phyloP scores from a whole-genome alignment of 1,140 invertebrate species.

The Drosophila pruinosa region DNA sequence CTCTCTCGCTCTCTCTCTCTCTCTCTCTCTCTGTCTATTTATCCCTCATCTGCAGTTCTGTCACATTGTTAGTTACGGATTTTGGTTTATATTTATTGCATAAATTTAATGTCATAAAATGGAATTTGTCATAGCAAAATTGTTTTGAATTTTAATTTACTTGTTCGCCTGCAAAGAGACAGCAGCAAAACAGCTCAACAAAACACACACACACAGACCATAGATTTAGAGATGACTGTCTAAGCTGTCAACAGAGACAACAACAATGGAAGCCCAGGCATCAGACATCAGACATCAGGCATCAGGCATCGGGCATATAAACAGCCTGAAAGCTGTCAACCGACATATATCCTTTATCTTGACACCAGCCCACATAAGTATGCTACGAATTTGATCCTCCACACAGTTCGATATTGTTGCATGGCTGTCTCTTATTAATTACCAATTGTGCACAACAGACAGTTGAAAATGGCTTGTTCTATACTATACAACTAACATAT shows the following conservation, averaged over 20 bases:
- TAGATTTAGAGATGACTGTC: constrained; percentile 16
- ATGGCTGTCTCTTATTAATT: constrained; percentile 60
- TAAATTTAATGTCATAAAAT: constrained; percentile 77
- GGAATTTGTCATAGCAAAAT: constrained; percentile 70
- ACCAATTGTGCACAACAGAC: no score
- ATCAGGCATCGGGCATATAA: constrained; percentile 45
- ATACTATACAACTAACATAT: no score
- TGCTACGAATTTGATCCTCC: constrained; percentile 34
- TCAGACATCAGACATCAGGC: constrained; percentile 44
- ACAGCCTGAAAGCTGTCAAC: constrained; percentile 40
- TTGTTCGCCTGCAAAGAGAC: constrained; percentile 40
- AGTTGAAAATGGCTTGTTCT: no score
- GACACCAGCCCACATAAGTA: constrained; percentile 44
- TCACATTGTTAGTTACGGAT: constrained; percentile 74
- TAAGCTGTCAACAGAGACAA: constrained; percentile 31
- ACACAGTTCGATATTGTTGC: constrained; percentile 20
- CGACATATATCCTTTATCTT: constrained; percentile 9
- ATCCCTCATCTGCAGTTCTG: constrained; percentile 32
- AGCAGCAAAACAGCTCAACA: constrained; percentile 4
- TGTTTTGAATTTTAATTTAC: constrained; percentile 80
- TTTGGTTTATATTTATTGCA: constrained; percentile 80
- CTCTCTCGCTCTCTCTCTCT: neutral
- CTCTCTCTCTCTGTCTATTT: neutral
- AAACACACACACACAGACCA: neutral
- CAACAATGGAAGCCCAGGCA: constrained; percentile 19